A percentile compares a stretch with the other conserved stretches of the same genome.
Evolutionary conservation across 2,113 vertebrate genomes (phyloP).

Genomic region (Corythaeola cristata): DNA sequence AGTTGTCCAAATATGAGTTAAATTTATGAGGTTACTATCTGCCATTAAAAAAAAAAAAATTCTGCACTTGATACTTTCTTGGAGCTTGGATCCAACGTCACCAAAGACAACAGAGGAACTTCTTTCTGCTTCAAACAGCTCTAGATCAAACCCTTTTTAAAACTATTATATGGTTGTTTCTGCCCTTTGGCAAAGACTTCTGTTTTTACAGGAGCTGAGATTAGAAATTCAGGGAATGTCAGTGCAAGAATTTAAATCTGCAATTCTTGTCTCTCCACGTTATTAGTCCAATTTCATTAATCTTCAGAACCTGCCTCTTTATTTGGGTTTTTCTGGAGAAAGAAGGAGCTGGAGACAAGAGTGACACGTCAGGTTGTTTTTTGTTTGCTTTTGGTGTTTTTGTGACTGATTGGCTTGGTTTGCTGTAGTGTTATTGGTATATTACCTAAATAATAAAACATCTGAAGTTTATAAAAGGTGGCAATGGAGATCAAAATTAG

Average conservation of each 20-base stretch:
- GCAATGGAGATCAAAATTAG: background rate
- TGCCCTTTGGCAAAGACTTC: background rate
- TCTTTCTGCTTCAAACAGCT: background rate
- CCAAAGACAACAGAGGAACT: background rate
- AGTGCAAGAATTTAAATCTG: background rate
- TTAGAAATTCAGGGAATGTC: background rate
- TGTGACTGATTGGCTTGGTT: background rate
- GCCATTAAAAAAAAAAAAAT: background rate
- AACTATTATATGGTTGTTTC: background rate
- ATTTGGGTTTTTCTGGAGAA: background rate
- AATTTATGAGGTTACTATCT: background rate
- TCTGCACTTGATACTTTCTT: background rate
- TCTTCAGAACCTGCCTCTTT: background rate
- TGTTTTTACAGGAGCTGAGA: background rate
- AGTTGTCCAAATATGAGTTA: conserved; percentile 12
- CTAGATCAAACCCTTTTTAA: background rate
- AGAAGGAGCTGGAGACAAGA: background rate
- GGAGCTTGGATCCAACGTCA: background rate
- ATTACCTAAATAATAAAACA: background rate
- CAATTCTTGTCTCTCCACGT: background rate
- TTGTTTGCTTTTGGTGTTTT: background rate
- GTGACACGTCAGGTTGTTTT: background rate
- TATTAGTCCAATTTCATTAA: background rate
- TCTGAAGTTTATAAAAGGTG: background rate
- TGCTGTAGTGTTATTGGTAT: background rate